A percentile compares a stretch with the other conserved stretches of the same genome.
phyloP scores from a whole-genome alignment of 2,113 vertebrate genomes.

The Tupaia chinensis region DNA sequence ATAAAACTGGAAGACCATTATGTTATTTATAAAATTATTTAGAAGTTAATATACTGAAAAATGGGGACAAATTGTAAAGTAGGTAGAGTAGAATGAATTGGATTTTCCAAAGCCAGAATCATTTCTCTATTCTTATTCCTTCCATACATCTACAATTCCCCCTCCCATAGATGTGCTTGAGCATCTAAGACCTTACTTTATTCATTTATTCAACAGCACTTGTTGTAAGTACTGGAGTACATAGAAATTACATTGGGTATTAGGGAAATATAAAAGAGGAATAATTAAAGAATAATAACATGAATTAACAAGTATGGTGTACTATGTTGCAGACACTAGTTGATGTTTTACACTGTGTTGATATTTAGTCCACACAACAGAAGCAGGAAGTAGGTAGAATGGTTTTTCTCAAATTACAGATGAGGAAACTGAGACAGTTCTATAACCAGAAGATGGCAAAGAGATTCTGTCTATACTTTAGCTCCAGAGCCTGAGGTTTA shows the following conservation, averaged over 20 bases:
- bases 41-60: background rate
- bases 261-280: background rate
- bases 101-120: constrained; percentile 41
- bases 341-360: background rate
- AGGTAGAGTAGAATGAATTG: background rate
- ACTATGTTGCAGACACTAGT: background rate
- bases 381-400: background rate
- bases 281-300: background rate
- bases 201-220: background rate
- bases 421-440: background rate
- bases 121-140: background rate
- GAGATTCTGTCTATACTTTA: background rate
- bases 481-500: background rate
- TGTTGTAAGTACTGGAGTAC: background rate
- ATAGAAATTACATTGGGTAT: background rate
- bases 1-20: background rate
- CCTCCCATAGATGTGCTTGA: too few relatives aligned
- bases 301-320: background rate
- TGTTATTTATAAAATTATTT: background rate
- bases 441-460: background rate
- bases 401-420: background rate
- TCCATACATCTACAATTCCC: background rate
- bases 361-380: background rate
- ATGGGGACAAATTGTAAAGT: background rate
- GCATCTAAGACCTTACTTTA: background rate